Percentiles rank a stretch among this genome's conserved stretches.
These are phyloP conservation scores for Steatornis caripensis DNA, from an alignment of 2,113 vertebrate species.

Conservation along the genomic window DNA sequence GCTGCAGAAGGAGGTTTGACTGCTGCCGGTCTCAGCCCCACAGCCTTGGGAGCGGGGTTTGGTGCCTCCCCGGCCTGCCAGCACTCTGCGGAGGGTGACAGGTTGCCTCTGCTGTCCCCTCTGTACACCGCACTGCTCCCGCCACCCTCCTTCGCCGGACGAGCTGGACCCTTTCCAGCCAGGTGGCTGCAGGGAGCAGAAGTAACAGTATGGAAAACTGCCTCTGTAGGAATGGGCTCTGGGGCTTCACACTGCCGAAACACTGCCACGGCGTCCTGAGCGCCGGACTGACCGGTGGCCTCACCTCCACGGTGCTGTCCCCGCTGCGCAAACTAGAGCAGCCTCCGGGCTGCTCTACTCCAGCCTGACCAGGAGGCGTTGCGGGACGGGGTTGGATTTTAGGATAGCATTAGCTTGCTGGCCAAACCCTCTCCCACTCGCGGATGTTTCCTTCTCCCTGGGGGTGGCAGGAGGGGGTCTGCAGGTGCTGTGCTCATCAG, in stretches of 20 bases:
- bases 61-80: neutral
- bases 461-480: no score
- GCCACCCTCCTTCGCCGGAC: neutral
- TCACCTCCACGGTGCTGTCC: neutral
- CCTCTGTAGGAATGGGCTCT: neutral
- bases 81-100: neutral
- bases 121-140: neutral
- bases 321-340: neutral
- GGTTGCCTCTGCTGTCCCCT: neutral
- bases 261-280: neutral
- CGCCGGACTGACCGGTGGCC: no score
- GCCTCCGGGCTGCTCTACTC: neutral
- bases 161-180: neutral
- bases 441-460: no score
- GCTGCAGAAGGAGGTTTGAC: neutral
- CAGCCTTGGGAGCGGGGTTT: neutral
- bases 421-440: neutral
- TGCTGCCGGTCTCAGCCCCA: neutral
- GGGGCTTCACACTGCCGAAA: neutral
- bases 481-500: accelerated
- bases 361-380: neutral
- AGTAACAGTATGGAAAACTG: neutral
- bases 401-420: neutral
- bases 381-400: neutral
- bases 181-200: neutral